Evolutionary conservation across 1,140 invertebrate genomes (phyloP), one percentile per base, ranked within the genome.

Genomic region (Pollicipes pollicipes): DNA sequence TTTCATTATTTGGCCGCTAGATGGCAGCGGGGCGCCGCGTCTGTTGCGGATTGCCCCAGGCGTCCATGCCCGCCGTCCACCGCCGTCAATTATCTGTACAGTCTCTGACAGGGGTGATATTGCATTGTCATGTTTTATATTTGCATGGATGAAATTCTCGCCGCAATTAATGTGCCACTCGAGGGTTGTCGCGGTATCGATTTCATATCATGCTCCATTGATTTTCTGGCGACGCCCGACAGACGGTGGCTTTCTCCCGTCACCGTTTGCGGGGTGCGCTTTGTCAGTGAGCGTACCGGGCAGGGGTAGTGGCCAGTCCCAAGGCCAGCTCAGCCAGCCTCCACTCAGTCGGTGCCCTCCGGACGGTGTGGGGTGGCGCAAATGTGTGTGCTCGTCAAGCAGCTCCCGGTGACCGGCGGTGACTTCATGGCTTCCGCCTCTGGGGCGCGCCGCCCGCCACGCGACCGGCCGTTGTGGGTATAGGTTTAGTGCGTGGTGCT

Each of bases 401-500:
- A n/a, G n/a, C n/a, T n/a, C n/a, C n/a, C n/a, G n/a, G n/a, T n/a
- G n/a, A n/a, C n/a, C n/a, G n/a, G n/a, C n/a, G n/a, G n/a, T n/a
- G n/a, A n/a, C n/a, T n/a, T n/a, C n/a, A n/a, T n/a, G n/a, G n/a
- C n/a, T n/a, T n/a, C n/a, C n/a, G n/a, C n/a, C 17, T 58, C 45
- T 6, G 45, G 2, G 45, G 17, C 21, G 45, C 24, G 45, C 45
- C 45, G 45, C 45, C 21, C 21, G 45, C 28, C n/a, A 21, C 28
- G n/a, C 64, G 10, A 21, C 28, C n/a, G 17, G 64, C 64, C 64
- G 64, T 66, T 66, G 64, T 66, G 64, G 64, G 64, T 66, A 66
- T 66, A 66, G 64, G 64, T 66, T 66, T 66, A 66, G 64, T 66
- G 64, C 64, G 64, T 66, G 64, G 64, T 66, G 45, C 17, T 66